Evolutionary conservation across 2,113 vertebrate genomes (phyloP).

Genomic region (Mola mola): DNA sequence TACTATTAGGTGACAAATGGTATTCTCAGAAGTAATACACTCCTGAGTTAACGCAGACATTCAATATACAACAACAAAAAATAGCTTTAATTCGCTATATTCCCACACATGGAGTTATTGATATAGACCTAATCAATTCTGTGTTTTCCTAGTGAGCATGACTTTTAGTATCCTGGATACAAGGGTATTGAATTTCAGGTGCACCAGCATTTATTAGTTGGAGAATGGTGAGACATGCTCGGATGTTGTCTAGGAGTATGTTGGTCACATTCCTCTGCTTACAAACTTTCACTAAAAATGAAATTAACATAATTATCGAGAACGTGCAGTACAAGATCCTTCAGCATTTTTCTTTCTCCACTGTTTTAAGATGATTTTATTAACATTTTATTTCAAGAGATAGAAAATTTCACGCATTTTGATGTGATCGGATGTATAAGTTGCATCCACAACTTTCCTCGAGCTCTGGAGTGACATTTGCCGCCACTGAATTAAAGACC

Average conservation of each 20-base stretch:
- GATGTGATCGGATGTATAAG: conserved; percentile 21
- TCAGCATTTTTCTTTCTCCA: background rate
- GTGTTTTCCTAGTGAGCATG: conserved; percentile 41
- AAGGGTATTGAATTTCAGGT: conserved; percentile 52
- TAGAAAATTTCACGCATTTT: conserved; percentile 3
- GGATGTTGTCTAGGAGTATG: conserved; percentile 32
- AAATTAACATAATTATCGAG: conserved; percentile 30
- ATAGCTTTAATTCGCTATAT: conserved; percentile 53
- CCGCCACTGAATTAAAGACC: conserved; percentile 64
- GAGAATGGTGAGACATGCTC: conserved; percentile 24
- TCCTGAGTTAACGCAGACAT: conserved; percentile 49
- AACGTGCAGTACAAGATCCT: conserved; percentile 1
- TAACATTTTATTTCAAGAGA: background rate
- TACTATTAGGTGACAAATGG: conserved; percentile 63
- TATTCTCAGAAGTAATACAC: conserved; percentile 30
- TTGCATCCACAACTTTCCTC: conserved; percentile 19
- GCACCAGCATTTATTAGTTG: conserved; percentile 48
- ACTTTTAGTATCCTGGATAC: conserved; percentile 31
- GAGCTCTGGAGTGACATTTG: conserved; percentile 52
- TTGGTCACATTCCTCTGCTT: conserved; percentile 20
- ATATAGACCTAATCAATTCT: conserved; percentile 59
- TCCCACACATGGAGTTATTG: conserved; percentile 29
- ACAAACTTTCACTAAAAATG: conserved; percentile 26
- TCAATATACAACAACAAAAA: conserved; percentile 40
- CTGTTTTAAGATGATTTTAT: background rate